Base-by-base conservation (phyloP, 1,140 invertebrate species). In the Lordiphosa mommai region DNA sequence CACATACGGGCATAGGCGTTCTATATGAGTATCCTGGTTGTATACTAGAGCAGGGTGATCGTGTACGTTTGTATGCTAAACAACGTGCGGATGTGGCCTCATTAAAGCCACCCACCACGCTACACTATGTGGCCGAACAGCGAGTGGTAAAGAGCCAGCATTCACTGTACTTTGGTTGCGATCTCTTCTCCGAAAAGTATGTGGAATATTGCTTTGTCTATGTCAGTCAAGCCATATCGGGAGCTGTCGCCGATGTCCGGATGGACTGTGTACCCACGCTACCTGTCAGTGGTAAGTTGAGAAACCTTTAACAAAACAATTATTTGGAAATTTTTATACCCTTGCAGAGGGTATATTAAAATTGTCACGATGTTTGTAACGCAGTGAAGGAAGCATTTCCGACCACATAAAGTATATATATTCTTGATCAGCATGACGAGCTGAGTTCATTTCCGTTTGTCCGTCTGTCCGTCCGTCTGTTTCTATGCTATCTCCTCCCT, bases 201-300 rank as follows among this genome's bases (percentile, higher is more conserved):
- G 92, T 95, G 27, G 95, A 96, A 72, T 96, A 96, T 70, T 96
- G 95, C 88, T 96, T 96, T 88, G 93, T 94, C 43, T 96, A 96
- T 84, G 94, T 96, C 3, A 96, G 93, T 34, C 93, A 95, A 61
- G 93, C 94, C 0, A 93, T 94, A 17, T 95, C 92, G 1, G 94
- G 94, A 1, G 94, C 95, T 1, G 94, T 96, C 46, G 92, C 93
- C 4, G 94, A 96, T 87, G 94, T 96, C 1, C 90, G 94, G 51
- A 93, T 93, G 89, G 93, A 95, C 82, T 96, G 95, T 73, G 92
- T 96, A 23, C 95, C 95, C 1, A 95, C 95, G 0, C 89, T 94
- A 50, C 94, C 94, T 1, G 90, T 95, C 12, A 91, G 92, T 90
- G 94, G 95, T 95, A 88, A 89, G 89, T 89, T 52, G 14, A 16